These are phyloP conservation scores for Phyto melanocephala DNA, from an alignment of 2,888 invertebrate species.

Conservation along the genomic window DNA sequence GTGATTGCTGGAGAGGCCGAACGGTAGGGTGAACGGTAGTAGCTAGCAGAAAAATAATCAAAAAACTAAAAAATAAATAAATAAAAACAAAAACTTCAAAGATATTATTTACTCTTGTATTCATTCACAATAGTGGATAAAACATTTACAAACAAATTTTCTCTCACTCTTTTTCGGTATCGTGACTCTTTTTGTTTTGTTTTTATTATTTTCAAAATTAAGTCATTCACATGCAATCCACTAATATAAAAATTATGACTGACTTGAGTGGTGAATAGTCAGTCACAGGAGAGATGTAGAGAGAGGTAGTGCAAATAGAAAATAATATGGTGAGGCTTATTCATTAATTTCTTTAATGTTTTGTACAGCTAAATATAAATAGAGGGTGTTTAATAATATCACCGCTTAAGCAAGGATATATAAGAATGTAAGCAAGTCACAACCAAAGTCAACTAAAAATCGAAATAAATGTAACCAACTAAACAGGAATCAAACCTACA, in stretches of 20 bases:
- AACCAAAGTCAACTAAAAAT: too few relatives aligned
- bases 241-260: background rate
- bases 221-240: background rate
- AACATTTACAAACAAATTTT: background rate
- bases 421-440: too few relatives aligned
- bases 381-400: background rate
- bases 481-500: too few relatives aligned
- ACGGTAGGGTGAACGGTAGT: background rate
- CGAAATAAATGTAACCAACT: too few relatives aligned
- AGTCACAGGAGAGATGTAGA: background rate
- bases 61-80: background rate
- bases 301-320: background rate
- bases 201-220: background rate
- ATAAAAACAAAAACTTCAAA: background rate
- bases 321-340: background rate
- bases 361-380: background rate
- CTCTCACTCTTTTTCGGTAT: background rate
- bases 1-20: background rate
- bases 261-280: background rate
- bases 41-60: conserved; percentile 26
- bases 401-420: too few relatives aligned
- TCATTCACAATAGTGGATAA: conserved; percentile 41
- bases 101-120: background rate
- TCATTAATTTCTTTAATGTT: background rate
- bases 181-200: background rate